Evolutionary conservation across 2,888 invertebrate genomes (phyloP), one percentile per base, ranked within the genome.

Genomic region (Encarsia formosa): DNA sequence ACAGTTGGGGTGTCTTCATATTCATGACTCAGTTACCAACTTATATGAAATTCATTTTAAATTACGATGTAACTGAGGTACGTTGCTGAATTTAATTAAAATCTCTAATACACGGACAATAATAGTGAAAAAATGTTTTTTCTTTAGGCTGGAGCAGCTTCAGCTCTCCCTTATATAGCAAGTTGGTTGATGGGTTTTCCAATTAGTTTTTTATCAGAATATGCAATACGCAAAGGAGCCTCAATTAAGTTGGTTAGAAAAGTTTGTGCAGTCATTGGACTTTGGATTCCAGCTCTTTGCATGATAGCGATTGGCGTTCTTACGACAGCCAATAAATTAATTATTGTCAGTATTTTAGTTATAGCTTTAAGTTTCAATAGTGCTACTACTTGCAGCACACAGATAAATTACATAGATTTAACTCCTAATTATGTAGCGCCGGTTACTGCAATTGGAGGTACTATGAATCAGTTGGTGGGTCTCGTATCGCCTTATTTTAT

Each of bases 111-210:
- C 11, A 34, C 5, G 5, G 11, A 6, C 5, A 34, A 34, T n/a
- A 15, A 15, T 37, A 18, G 15, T 4, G 16, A 37, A 37, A 5
- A 11, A 5, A 38, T 16, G n/a, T n/a, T n/a, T n/a, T 3, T 34
- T 15, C 15, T 19, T 20, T 56, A 78, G 61, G 79, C 78, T 59
- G 79, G 79, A 0, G 32, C 73, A 13, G 67, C 78, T 9, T 79
- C 81, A 2, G 78, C 81, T 0, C 59, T 81, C 11, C 82, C 82
- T 2, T 81, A 81, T 60, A 67, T 81, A 18, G 72, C 69, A 1
- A 79, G 79, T 78, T 78, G 79, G 71, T 39, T 80, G 1, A 60
- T 80, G 13, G 78, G 78, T 39, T 71, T 79, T 40, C 69, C 77
- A 11, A 70, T 76, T 1, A 79, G 79, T 39, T 78, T 75, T 51